These are phyloP conservation scores for Parnassius smintheus DNA, from an alignment of 2,888 invertebrate genomes.

Conservation along the genomic window DNA sequence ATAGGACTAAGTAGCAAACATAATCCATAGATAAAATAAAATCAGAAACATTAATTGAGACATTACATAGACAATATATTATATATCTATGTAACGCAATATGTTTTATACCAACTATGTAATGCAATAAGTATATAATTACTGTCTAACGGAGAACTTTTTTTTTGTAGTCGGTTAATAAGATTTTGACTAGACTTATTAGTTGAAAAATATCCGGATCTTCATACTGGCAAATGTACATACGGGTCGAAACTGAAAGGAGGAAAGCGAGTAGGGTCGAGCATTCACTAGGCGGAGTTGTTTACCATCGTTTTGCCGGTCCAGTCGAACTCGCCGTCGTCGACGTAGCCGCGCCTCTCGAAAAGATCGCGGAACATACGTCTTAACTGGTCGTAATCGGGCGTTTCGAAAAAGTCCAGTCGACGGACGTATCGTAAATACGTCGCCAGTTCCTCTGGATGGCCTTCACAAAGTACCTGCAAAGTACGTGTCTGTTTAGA, in stretches of 20 bases:
- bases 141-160: too few relatives aligned
- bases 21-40: too few relatives aligned
- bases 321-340: constrained; percentile 97
- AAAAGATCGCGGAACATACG: constrained; percentile 96
- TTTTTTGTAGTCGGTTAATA: too few relatives aligned
- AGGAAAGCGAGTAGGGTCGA: neutral
- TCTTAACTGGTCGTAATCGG: constrained; percentile 99
- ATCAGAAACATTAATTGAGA: too few relatives aligned
- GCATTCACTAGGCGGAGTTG: constrained; percentile 36
- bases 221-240: too few relatives aligned
- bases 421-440: constrained; percentile 98
- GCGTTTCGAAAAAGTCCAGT: constrained; percentile 99
- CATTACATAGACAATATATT: constrained; percentile 5
- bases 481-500: neutral
- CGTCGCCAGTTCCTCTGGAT: constrained; percentile 98
- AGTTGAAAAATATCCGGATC: too few relatives aligned
- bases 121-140: neutral
- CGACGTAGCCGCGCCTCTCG: constrained; percentile 91
- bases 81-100: constrained; percentile 3
- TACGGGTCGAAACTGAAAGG: neutral
- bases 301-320: constrained; percentile 91
- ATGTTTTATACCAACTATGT: neutral
- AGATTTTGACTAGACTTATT: too few relatives aligned
- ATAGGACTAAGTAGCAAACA: too few relatives aligned
- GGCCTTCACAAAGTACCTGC: constrained; percentile 89